Evolutionary conservation across 2,113 vertebrate genomes (phyloP), one percentile per base, ranked within the genome.

Genomic region (Stegastes partitus): DNA sequence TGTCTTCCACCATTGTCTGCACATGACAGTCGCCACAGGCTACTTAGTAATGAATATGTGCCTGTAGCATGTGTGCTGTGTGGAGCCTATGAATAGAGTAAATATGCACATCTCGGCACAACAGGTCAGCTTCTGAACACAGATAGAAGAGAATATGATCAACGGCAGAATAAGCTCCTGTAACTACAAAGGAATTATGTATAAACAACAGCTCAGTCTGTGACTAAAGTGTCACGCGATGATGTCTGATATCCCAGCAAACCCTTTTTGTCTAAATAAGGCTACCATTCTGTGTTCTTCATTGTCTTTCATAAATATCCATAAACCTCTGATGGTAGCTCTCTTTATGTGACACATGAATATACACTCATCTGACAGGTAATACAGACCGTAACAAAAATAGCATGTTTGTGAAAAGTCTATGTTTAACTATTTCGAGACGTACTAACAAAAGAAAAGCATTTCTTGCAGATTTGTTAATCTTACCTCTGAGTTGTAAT

Each of bases 21-120:
- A 90, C 77, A 89, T 84, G 85, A 92, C 85, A 90, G 89, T 89
- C 88, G 89, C 91, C 93, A 93, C 91, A 90, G 93, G 93, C 91
- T 92, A 93, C 90, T 91, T 69, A 88, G 90, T 93, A 92, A 93
- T 93, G 93, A 93, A 91, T 90, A 87, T 86, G 85, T 90, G 90
- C 91, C 90, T 92, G 90, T 92, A 92, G 90, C 90, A 87, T 89
- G 88, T 87, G 84, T 84, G 87, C 86, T 74, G 80, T 68, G 67
- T 67, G 78, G n/a, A 88, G 82, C 82, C 84, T 89, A 87, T 92
- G 89, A 93, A 91, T 89, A 91, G 82, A 89, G 86, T 90, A 93
- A 91, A 92, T 91, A 92, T 91, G 79, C 91, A 90, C 92, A 83
- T 93, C 92, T 87, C 85, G 79, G 78, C 88, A 93, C 91, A 92